Evolutionary conservation across 2,888 invertebrate genomes (phyloP), one percentile per base, ranked within the genome.

Genomic region (Nebria salina): DNA sequence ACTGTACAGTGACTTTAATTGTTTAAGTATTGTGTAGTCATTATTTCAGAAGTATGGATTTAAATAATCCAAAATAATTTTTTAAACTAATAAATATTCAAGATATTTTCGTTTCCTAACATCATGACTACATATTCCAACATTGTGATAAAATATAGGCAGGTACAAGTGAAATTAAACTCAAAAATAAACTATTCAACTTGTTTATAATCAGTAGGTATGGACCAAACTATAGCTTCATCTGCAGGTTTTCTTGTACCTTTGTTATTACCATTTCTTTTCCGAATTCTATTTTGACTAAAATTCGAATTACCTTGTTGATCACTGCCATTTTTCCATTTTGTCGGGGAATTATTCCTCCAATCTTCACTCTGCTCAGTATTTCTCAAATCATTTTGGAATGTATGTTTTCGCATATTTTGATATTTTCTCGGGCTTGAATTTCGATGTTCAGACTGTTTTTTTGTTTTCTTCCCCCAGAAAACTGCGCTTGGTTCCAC

Each of bases 181-280:
- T n/a, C 73, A 73, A 8, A 73, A 5, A 54, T 42, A 75, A 77
- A 72, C 70, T 43, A 76, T 26, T 74, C 34, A 41, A 79, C 0
- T 65, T 80, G 75, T 15, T 80, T 80, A 75, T 75, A 20, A 26
- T 79, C 79, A 4, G 75, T 26, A 15, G 80, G 80, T 34, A 80
- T 26, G 0, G 75, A 26, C 80, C 80, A 80, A 68, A 75, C 42
- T 6, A 80, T 15, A 6, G 80, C 64, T 41, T 80, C 79, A 9
- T 79, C 75, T 8, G 9, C 25, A 5, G 42, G 25, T 68, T 79
- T 70, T 54, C 13, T 54, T 70, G 8, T 70, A 25, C 70, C 70
- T 70, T 26, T 70, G 5, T 11, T 4, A 11, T 70, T 34, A 20
- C 34, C 34, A 20, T 20, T 25, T 70, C 25, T 70, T 2, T 54